Evolutionary conservation across 1,140 invertebrate species (phyloP).

Genomic region (Leptinotarsa defecta): DNA sequence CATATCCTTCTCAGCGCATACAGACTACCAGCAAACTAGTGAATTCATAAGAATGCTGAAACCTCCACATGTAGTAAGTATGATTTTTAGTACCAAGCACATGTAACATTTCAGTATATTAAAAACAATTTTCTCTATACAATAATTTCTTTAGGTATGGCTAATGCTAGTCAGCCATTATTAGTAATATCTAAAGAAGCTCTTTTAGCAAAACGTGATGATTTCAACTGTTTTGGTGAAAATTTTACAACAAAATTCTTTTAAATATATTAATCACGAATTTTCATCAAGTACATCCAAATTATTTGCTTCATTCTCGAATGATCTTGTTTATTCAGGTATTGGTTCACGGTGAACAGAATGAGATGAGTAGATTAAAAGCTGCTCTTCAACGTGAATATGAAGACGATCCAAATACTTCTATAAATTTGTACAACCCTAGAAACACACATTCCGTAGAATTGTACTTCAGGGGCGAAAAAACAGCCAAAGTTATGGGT

Average conservation of each 20-base stretch:
- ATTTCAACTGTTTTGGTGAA: not conserved
- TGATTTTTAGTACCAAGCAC: too few species aligned
- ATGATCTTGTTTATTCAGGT: slow-evolving; percentile 61
- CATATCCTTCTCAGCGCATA: slow-evolving; percentile 99
- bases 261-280: too few species aligned
- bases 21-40: slow-evolving; percentile 98
- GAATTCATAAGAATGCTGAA: slow-evolving; percentile 94
- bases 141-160: too few species aligned
- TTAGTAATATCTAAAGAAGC: too few species aligned
- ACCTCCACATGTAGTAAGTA: slow-evolving; percentile 88
- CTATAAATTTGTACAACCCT: slow-evolving; percentile 95
- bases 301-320: slow-evolving; percentile 15
- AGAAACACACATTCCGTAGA: slow-evolving; percentile 92
- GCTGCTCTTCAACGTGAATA: slow-evolving; percentile 93
- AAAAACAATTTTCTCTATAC: too few species aligned
- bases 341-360: slow-evolving; percentile 97
- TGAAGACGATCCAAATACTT: slow-evolving; percentile 83
- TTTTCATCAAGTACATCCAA: not conserved
- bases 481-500: slow-evolving; percentile 97
- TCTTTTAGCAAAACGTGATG: too few species aligned
- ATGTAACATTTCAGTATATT: too few species aligned
- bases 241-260: not conserved
- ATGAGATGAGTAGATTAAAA: slow-evolving; percentile 97
- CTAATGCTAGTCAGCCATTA: too few species aligned
- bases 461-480: slow-evolving; percentile 94